These are phyloP conservation scores for Oxyscelio sp. DNA, from an alignment of 2,888 invertebrate species.

Conservation along the genomic window DNA sequence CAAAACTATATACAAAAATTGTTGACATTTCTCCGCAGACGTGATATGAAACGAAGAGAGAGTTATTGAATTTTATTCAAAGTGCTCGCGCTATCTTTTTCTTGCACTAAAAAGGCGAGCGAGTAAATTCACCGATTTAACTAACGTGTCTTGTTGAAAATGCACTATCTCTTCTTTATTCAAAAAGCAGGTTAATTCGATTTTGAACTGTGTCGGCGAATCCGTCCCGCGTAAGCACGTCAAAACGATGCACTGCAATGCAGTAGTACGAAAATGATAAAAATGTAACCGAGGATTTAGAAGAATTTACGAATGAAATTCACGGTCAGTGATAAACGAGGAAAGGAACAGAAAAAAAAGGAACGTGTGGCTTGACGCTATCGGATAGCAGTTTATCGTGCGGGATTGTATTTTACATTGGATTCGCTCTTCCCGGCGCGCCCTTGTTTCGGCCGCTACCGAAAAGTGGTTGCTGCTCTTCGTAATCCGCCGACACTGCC, in stretches of 20 bases:
- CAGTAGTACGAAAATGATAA: conserved; percentile 76
- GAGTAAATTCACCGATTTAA: conserved; percentile 35
- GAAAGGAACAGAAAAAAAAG: conserved; percentile 65
- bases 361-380: conserved; percentile 67
- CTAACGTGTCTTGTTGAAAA: conserved; percentile 51
- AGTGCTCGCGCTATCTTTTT: conserved; percentile 19
- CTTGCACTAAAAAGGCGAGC: conserved; percentile 8
- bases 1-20: not conserved
- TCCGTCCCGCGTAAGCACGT: conserved; percentile 34
- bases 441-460: conserved; percentile 41
- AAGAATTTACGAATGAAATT: conserved; percentile 69
- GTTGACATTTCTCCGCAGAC: not conserved
- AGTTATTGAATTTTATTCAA: conserved; percentile 21
- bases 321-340: conserved; percentile 71
- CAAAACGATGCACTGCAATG: conserved; percentile 74
- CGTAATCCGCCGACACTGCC: conserved; percentile 57
- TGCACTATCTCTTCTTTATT: conserved; percentile 34
- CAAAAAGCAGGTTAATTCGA: conserved; percentile 62
- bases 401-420: conserved; percentile 73
- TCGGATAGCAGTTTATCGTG: conserved; percentile 74
- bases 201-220: conserved; percentile 46
- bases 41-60: conserved; percentile 20
- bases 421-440: conserved; percentile 32
- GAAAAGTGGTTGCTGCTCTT: conserved; percentile 54
- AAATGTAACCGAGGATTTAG: conserved; percentile 69